Conservation (phyloP, 2,888 invertebrate genomes). For the Cheilosia vernalis region DNA sequence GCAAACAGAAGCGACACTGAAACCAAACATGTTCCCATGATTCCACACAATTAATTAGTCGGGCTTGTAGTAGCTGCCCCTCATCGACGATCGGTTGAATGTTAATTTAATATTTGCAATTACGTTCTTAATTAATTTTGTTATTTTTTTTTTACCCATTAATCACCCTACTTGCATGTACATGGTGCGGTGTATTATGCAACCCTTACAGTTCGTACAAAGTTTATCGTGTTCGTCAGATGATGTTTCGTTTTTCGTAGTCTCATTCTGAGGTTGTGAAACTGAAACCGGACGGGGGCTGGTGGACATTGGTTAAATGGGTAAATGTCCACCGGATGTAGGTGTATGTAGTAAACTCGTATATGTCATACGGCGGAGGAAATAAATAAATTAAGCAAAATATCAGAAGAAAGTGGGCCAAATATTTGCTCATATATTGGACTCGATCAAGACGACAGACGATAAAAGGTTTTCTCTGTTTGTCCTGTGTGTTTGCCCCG, state of each 20-base stretch:
- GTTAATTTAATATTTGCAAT: constrained; percentile 70
- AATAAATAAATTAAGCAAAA: constrained; percentile 28
- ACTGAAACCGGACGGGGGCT: constrained; percentile 48
- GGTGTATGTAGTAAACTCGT: constrained; percentile 37
- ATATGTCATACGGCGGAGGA: constrained; percentile 24
- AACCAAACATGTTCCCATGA: constrained; percentile 60
- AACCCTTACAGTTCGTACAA: constrained; percentile 34
- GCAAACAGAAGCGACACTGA: constrained; percentile 55
- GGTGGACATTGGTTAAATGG: constrained; percentile 47
- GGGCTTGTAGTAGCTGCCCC: background rate
- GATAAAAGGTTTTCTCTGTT: constrained; percentile 48
- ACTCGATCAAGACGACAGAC: constrained; percentile 29
- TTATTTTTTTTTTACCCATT: constrained; percentile 14
- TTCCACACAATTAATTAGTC: constrained; percentile 42
- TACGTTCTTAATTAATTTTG: constrained; percentile 64
- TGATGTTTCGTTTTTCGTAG: background rate
- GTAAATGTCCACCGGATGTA: constrained; percentile 58
- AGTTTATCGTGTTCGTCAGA: constrained; percentile 24
- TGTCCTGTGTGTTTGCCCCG: constrained; percentile 37
- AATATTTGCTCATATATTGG: constrained; percentile 63
- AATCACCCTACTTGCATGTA: constrained; percentile 16
- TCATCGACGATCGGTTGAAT: constrained; percentile 23
- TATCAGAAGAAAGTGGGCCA: constrained; percentile 15
- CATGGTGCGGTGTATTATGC: constrained; percentile 29
- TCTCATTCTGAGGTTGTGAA: constrained; percentile 41